phyloP scores from a whole-genome alignment of 1,140 invertebrate genomes.

The Laupala kohalensis region DNA sequence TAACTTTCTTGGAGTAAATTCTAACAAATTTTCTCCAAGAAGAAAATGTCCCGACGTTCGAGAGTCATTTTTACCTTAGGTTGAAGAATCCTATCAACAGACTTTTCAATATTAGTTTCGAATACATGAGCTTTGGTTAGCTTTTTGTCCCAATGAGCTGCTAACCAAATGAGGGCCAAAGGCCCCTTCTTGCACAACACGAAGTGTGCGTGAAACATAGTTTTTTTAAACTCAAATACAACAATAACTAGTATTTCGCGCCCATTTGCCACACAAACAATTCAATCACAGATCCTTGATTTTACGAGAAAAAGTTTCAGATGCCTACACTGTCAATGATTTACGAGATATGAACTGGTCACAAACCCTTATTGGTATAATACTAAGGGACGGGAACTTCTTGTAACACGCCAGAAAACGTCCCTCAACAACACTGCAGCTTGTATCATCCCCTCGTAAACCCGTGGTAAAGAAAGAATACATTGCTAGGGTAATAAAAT shows the following conservation, averaged over 20 bases:
- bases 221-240: too few species aligned
- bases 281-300: too few species aligned
- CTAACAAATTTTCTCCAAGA: slow-evolving; percentile 93
- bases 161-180: slow-evolving; percentile 95
- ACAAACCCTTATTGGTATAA: too few species aligned
- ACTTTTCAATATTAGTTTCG: slow-evolving; percentile 99
- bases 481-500: too few species aligned
- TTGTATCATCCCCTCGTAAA: not conserved
- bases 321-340: not conserved
- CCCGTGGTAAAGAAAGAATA: too few species aligned
- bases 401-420: not conserved
- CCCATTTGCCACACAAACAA: not conserved
- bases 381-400: too few species aligned
- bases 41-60: slow-evolving; percentile 95
- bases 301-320: too few species aligned
- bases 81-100: slow-evolving; percentile 96
- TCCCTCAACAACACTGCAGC: not conserved
- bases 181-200: slow-evolving; percentile 98
- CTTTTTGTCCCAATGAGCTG: slow-evolving; percentile 99
- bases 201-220: slow-evolving; percentile 99
- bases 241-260: not conserved
- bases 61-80: slow-evolving; percentile 95
- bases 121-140: slow-evolving; percentile 99
- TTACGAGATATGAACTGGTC: too few species aligned
- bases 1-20: slow-evolving; percentile 97